Evolutionary conservation across 2,797 vertebrate species (phyloP), one percentile per base, ranked within the genome.

Genomic region (Brotula barbata): DNA sequence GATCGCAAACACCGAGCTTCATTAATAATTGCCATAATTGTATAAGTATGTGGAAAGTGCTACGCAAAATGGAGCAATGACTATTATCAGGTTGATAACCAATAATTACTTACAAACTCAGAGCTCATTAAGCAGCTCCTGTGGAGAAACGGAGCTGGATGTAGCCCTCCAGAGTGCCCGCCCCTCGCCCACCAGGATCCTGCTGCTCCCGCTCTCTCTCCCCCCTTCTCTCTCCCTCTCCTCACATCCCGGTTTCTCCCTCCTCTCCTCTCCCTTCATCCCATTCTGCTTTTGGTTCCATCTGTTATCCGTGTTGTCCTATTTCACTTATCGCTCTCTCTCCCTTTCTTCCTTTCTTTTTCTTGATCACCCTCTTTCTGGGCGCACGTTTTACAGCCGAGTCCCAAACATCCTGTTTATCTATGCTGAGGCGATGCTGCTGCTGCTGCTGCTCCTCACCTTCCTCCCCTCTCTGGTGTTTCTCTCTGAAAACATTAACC

Each of bases 41-140:
- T 88, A 81, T 87, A 89, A 86, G 80, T 88, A 81, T 70, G 80
- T 77, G 73, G 85, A 86, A 81, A 87, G 70, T 47, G 77, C 78
- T 57, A 66, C 61, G 82, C 77, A 81, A 86, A 90, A 87, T 81
- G 71, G 76, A 84, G 82, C 78, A 85, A 88, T 86, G 82, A 85
- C 88, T 90, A 72, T 90, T 88, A 91, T 91, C 88, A 87, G 85
- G 85, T 81, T 90, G 89, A 89, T 89, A 90, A 85, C 89, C 85
- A 77, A 88, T 90, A 89, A 91, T 91, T 92, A 91, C 85, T 86
- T 76, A 82, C 75, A 85, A 88, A 88, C 75, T 85, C 81, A 55
- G 77, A 46, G 78, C 83, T 87, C 83, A 86, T 89, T 89, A 89
- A 84, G 72, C 78, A 52, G 77, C 77, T 85, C 87, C 86, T 77